Conservation (phyloP, 2,113 vertebrate species). For the Leucopsar rothschildi region DNA sequence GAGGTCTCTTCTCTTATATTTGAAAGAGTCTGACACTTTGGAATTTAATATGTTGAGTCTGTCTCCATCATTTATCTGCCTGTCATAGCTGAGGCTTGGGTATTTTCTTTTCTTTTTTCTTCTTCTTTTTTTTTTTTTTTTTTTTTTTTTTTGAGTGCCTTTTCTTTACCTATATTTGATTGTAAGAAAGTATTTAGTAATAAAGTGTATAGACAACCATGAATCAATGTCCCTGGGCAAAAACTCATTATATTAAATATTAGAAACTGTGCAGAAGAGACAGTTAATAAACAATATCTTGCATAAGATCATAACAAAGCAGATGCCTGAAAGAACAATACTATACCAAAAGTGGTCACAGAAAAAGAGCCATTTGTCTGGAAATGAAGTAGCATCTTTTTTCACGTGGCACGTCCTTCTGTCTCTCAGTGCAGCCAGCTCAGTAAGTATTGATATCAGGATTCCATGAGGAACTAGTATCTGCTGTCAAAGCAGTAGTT, state of each 20-base stretch:
- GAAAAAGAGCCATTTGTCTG: background rate
- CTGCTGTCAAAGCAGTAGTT: background rate
- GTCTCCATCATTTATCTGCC: background rate
- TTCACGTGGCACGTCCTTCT: background rate
- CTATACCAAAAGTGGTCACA: background rate
- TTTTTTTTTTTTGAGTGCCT: background rate
- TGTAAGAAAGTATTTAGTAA: background rate
- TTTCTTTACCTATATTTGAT: background rate
- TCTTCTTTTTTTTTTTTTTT: background rate
- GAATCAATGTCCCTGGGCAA: background rate
- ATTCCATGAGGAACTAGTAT: background rate
- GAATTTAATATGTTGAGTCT: background rate
- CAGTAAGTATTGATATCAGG: background rate
- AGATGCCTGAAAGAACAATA: background rate
- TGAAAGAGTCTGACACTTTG: background rate
- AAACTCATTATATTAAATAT: conserved; percentile 17
- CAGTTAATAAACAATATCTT: conserved; percentile 4
- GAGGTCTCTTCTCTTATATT: background rate
- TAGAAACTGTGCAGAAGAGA: background rate
- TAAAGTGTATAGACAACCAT: background rate
- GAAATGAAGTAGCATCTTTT: background rate
- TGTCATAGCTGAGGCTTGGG: background rate
- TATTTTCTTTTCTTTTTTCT: background rate
- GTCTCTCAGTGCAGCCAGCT: background rate
- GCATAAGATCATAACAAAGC: background rate